Base-by-base conservation (phyloP, 2,797 vertebrate genomes). In the Platalea minor region DNA sequence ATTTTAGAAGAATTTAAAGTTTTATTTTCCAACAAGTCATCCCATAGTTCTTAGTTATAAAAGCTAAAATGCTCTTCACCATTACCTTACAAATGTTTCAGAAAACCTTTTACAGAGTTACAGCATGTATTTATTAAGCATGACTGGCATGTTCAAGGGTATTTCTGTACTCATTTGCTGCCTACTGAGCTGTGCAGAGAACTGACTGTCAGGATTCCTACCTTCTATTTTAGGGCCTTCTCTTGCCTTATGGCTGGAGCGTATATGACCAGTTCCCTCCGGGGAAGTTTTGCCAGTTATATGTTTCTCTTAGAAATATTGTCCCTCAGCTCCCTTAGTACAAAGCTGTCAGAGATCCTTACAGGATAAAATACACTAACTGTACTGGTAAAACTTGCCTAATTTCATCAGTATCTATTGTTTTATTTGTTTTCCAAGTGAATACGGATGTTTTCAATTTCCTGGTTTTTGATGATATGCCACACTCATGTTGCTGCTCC, bases 171-270 rank as follows among this genome's bases (percentile, higher is more conserved):
- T 65, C 11, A 2, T 51, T 70, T 81, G 57, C 70, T 90, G 85
- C 51, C 64, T 56, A 7, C 69, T 90, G 75, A 88, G 41, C 81
- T 60, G 75, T 78, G 65, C 86, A 85, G 51, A 76, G 88, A 83
- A 54, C 64, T 80, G 60, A 69, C 33, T 7, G 5, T 54, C 28
- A 64, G 43, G 51, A 74, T 63, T 81, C 43, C 57, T 35, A 3
- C 54, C 51, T 70, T 85, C 94, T 89, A 86, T 91, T 96, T 94
- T 69, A 75, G 77, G 56, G 65, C 43, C 43, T 78, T 84, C 90
- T 78, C 74, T 74, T 82, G 76, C 65, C 70, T 61, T 75, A 18
- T 1, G 16, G 88, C 54, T 84, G 56, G 39, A 86, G 46, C 12
- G 13, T 24, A 29, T 80, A 63, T 28, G 28, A 73, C 57, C 35